These are phyloP conservation scores for Siderastrea siderea DNA, from an alignment of 92 coral and sea anemone genomes.

Conservation along the genomic window DNA sequence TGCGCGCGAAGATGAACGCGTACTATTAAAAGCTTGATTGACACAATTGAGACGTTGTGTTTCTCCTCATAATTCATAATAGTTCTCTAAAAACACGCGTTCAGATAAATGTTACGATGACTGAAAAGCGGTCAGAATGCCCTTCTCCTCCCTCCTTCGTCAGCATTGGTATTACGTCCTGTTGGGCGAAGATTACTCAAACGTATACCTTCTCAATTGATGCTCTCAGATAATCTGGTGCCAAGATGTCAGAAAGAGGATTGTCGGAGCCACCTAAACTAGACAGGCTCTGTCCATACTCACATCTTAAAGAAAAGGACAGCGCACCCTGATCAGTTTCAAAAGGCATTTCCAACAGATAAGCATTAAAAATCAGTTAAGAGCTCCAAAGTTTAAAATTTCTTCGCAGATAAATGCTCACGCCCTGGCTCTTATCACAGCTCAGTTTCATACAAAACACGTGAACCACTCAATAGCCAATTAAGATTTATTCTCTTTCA, in stretches of 20 bases:
- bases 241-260: conserved; percentile 6
- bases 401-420: conserved; percentile 7
- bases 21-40: neutral
- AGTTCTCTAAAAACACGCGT: too few relatives aligned
- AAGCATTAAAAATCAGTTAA: conserved; percentile 9
- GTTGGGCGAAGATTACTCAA: neutral
- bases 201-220: conserved; percentile 14
- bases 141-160: neutral
- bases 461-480: neutral
- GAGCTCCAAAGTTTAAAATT: conserved; percentile 13
- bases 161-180: too few relatives aligned
- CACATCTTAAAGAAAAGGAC: neutral
- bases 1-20: too few relatives aligned
- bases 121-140: too few relatives aligned
- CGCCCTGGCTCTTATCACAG: conserved; percentile 17
- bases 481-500: neutral
- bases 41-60: neutral
- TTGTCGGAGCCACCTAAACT: conserved; percentile 18
- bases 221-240: conserved; percentile 35
- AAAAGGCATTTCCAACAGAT: conserved; percentile 13
- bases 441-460: neutral
- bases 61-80: neutral
- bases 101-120: too few relatives aligned
- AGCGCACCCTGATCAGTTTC: conserved; percentile 14
- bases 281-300: conserved; percentile 9